phyloP scores from a whole-genome alignment of 2,888 invertebrate species.

The Athalia rosae region DNA sequence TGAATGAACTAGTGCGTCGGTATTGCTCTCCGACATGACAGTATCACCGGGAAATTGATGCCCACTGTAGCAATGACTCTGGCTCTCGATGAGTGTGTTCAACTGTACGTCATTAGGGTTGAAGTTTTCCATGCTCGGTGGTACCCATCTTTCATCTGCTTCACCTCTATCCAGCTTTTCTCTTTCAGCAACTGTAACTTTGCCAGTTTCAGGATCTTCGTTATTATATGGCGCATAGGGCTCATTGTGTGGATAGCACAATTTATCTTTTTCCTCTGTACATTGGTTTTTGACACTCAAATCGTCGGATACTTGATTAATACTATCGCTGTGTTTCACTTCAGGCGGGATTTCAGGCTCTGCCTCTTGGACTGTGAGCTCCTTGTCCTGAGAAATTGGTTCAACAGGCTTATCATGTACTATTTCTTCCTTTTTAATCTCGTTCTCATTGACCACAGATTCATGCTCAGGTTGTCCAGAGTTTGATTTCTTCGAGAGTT shows the following conservation, averaged over 20 bases:
- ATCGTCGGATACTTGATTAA: constrained; percentile 44
- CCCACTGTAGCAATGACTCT: constrained; percentile 66
- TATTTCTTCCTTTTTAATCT: constrained; percentile 63
- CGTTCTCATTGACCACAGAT: constrained; percentile 66
- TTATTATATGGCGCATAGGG: constrained; percentile 63
- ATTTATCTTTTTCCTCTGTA: constrained; percentile 66
- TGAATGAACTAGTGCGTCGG: constrained; percentile 61
- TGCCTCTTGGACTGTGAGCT: constrained; percentile 41
- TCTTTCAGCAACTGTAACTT: constrained; percentile 69
- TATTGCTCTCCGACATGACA: constrained; percentile 59
- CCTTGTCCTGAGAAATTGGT: constrained; percentile 33
- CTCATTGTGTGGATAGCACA: constrained; percentile 63
- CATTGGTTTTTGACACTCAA: constrained; percentile 56
- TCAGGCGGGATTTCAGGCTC: constrained; percentile 44
- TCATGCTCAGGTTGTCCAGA: constrained; percentile 75
- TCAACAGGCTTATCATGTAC: constrained; percentile 48
- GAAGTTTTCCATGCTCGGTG: constrained; percentile 75
- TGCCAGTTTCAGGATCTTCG: constrained; percentile 70
- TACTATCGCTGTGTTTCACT: constrained; percentile 50
- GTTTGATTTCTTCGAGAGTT: constrained; percentile 81
- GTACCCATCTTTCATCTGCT: constrained; percentile 80
- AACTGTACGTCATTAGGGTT: constrained; percentile 66
- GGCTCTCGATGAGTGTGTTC: constrained; percentile 67
- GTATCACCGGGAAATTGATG: constrained; percentile 66
- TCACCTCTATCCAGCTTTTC: constrained; percentile 73